Base-by-base conservation (phyloP, 2,888 invertebrate genomes). In the Choristoneura rosaceana region DNA sequence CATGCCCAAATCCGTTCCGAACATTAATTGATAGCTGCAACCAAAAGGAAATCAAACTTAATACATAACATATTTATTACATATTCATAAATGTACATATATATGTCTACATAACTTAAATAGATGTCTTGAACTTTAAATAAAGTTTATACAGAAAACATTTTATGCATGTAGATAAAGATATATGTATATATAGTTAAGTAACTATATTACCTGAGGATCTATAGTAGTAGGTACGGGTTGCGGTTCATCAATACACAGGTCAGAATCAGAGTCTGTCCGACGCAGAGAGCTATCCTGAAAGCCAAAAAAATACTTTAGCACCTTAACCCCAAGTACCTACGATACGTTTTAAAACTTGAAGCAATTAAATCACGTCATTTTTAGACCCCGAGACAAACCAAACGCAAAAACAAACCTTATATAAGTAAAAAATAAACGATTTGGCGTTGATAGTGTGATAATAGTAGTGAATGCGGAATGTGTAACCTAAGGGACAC, bases 251-350 rank as follows among this genome's bases (percentile, higher is more conserved):
- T 97, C 97, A 81, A 98, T 96, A 90, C 98, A 98, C 77, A 98
- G 95, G 90, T 98, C 98, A n/a, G 98, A 98, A 91, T 98, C 98
- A 4, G 98, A 98, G 90, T 98, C 98, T 62, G 96, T 95, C 83
- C 96, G 95, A 80, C 96, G 95, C 74, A 96, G 94, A 77, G 94
- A 93, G 80, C 95, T 95, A 83, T 96, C 97, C 97, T 97, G 86
- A 73, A 84, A 81, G 12, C 14, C 10, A 61, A 69, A 14, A 62
- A 15, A 3, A 25, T 33, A 10, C 10, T 5, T 61, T 17, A 61
- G 12, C 61, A 52, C 43, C 17, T 12, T 43, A 43, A 15, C 7
- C n/a, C 38, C 0, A 25, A 25, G 1, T 45, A n/a, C n/a, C n/a
- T 63, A 33, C 7, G 12, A 9, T 52, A 2, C 25, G 10, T 59